Percentiles rank a stretch among this genome's conserved stretches.
Conservation (phyloP, 1,140 invertebrate species). For the Pygmarrhopalites habei region DNA sequence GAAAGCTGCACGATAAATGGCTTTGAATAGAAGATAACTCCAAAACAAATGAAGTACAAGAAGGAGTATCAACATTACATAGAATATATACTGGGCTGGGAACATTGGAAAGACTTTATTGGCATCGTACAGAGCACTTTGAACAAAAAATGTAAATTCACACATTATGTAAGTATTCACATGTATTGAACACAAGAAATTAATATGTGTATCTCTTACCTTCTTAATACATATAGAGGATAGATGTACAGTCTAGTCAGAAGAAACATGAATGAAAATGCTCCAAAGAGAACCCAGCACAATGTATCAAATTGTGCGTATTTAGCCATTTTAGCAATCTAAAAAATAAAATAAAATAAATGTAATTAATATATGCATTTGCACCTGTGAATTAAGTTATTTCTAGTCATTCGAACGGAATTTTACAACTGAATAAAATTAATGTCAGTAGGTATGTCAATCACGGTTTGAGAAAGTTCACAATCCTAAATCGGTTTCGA, state of each 20-base stretch:
- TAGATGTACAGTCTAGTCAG: slow-evolving; percentile 73
- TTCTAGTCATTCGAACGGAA: too few species aligned
- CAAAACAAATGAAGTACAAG: slow-evolving; percentile 84
- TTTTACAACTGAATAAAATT: too few species aligned
- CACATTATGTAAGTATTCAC: too few species aligned
- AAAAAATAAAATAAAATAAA: slow-evolving; percentile 11
- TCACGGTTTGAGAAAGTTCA: too few species aligned
- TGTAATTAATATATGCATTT: too few species aligned
- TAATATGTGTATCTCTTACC: slow-evolving; percentile 46
- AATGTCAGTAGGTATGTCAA: too few species aligned
- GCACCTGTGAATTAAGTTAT: too few species aligned
- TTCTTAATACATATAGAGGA: slow-evolving; percentile 75
- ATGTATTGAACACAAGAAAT: too few species aligned
- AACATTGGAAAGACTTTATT: slow-evolving; percentile 78
- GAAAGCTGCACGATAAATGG: slow-evolving; percentile 63
- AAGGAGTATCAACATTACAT: slow-evolving; percentile 71
- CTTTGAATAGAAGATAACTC: slow-evolving; percentile 86
- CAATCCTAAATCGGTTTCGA: too few species aligned
- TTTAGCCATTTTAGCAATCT: slow-evolving; percentile 83
- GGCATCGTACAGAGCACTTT: slow-evolving; percentile 70
- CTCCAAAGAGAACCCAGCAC: slow-evolving; percentile 75
- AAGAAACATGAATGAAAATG: slow-evolving; percentile 83
- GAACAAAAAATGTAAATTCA: too few species aligned
- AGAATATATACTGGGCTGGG: slow-evolving; percentile 92
- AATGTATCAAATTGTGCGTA: slow-evolving; percentile 79